Conservation (phyloP, 2,113 vertebrate species). For the Zosterops lateralis region DNA sequence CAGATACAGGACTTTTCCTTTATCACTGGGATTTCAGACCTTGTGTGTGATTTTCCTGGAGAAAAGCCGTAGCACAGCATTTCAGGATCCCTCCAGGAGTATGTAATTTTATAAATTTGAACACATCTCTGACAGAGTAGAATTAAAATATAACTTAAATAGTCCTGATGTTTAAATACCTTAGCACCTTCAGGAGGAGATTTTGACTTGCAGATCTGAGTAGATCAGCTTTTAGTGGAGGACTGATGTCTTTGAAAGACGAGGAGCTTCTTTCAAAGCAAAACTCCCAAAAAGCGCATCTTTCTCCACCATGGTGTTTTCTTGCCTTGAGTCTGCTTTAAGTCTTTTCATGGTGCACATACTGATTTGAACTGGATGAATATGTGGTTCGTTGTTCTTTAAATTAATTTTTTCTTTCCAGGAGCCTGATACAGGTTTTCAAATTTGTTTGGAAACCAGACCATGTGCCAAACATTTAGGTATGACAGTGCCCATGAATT, state of each 20-base stretch:
- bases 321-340: background rate
- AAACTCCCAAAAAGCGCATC: background rate
- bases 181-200: background rate
- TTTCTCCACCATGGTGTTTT: background rate
- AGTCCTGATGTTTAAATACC: background rate
- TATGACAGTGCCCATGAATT: background rate
- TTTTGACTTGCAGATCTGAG: background rate
- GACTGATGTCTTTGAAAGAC: background rate
- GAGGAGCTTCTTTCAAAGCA: background rate
- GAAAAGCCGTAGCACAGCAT: background rate
- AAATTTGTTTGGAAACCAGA: background rate
- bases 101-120: background rate
- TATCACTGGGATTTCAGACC: background rate
- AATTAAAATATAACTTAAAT: background rate
- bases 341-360: background rate
- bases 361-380: background rate
- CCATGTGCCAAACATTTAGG: background rate
- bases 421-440: background rate
- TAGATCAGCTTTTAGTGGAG: background rate
- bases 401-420: background rate
- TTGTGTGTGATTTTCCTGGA: background rate
- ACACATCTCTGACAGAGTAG: background rate
- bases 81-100: background rate
- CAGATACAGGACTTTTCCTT: background rate
- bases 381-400: background rate